Conservation (phyloP, 1,140 invertebrate genomes). For the Proctacanthus coquilletti region DNA sequence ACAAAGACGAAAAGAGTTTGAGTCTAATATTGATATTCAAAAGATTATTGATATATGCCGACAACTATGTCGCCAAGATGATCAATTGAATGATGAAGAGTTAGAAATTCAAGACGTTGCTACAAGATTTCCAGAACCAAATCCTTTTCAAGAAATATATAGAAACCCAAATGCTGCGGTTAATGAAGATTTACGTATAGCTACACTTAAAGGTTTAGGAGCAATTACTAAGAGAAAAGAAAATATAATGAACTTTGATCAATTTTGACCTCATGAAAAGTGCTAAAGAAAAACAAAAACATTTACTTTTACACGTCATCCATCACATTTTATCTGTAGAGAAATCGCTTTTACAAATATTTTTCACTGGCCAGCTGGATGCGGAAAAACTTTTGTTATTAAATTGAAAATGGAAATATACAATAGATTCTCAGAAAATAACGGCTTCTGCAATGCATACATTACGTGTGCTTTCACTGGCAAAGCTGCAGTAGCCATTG, state of each 20-base stretch:
- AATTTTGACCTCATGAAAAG: no score
- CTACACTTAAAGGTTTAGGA: slow-evolving; percentile 10
- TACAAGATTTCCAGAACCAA: background rate
- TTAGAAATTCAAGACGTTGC: no score
- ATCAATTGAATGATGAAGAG: no score
- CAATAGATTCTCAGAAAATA: slow-evolving; percentile 7
- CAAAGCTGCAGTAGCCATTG: slow-evolving; percentile 19
- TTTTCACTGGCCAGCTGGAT: slow-evolving; percentile 10
- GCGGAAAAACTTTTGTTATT: slow-evolving; percentile 10
- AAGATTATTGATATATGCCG: background rate
- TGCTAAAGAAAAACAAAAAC: no score
- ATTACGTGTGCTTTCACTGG: slow-evolving; percentile 19
- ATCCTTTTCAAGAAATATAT: slow-evolving; percentile 1
- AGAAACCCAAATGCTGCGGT: slow-evolving; percentile 6
- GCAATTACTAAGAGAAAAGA: slow-evolving; percentile 12
- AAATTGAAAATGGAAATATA: slow-evolving; percentile 13
- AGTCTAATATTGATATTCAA: background rate
- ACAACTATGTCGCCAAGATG: background rate
- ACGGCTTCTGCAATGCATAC: slow-evolving; percentile 11
- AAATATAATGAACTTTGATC: slow-evolving; percentile 13
- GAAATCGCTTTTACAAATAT: no score
- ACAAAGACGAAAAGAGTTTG: background rate
- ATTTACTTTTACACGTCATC: no score
- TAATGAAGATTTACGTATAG: no score
- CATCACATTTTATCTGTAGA: no score